phyloP scores from a whole-genome alignment of 2,888 invertebrate species.

The Archips xylosteana region DNA sequence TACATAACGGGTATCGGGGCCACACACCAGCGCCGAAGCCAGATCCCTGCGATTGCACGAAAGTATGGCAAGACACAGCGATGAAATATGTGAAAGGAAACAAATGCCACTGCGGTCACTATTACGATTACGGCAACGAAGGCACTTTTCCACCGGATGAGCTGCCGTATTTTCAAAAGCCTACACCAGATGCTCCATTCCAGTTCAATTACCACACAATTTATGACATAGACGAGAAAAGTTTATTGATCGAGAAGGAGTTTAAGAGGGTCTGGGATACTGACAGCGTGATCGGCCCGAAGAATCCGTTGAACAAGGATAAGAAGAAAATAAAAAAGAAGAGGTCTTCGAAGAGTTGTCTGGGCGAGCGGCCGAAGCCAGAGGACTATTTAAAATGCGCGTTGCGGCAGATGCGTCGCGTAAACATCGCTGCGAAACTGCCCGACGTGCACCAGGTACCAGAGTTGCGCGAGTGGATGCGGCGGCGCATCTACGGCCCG shows the following conservation, averaged over 20 bases:
- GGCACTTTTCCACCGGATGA: constrained; percentile 66
- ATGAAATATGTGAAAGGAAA: constrained; percentile 62
- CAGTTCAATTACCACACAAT: constrained; percentile 73
- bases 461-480: constrained; percentile 78
- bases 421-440: constrained; percentile 70
- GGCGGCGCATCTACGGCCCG: constrained; percentile 68
- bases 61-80: constrained; percentile 64
- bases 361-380: constrained; percentile 64
- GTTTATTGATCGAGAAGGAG: constrained; percentile 64
- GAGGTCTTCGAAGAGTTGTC: constrained; percentile 60
- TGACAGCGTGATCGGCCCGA: constrained; percentile 65
- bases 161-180: constrained; percentile 68
- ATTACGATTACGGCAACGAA: constrained; percentile 70
- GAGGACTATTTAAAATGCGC: constrained; percentile 74
- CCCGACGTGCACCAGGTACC: constrained; percentile 73
- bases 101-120: constrained; percentile 73
- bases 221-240: constrained; percentile 66
- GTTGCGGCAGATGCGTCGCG: constrained; percentile 59
- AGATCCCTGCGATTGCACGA: constrained; percentile 69
- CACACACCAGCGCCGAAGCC: constrained; percentile 55
- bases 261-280: constrained; percentile 73
- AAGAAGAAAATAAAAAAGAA: constrained; percentile 61
- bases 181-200: constrained; percentile 57
- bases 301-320: constrained; percentile 52
- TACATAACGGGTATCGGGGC: constrained; percentile 68